phyloP scores from a whole-genome alignment of 2,888 invertebrate genomes.

The Bhutanitis thaidina region DNA sequence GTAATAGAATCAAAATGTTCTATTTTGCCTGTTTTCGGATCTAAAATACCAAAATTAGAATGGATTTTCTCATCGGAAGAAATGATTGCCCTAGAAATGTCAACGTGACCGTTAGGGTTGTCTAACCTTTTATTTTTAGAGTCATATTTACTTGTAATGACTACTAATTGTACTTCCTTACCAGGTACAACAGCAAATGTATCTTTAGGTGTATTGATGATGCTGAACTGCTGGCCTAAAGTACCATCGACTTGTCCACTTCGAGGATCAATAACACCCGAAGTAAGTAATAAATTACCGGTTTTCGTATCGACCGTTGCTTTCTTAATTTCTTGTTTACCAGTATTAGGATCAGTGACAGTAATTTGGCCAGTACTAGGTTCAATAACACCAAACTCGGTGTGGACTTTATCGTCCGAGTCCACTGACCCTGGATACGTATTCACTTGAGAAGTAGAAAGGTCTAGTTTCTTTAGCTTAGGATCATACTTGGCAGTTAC shows the following conservation, averaged over 20 bases:
- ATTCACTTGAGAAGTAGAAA: conserved; percentile 72
- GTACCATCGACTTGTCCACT: conserved; percentile 75
- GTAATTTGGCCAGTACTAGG: conserved; percentile 79
- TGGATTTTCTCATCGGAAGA: conserved; percentile 67
- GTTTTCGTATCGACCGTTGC: conserved; percentile 83
- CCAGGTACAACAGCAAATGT: conserved; percentile 58
- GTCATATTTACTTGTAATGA: conserved; percentile 79
- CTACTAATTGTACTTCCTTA: conserved; percentile 72
- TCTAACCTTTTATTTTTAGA: conserved; percentile 76
- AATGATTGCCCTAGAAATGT: conserved; percentile 68
- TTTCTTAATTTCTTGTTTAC: conserved; percentile 82
- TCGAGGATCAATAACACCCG: conserved; percentile 79
- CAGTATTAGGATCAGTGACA: conserved; percentile 80
- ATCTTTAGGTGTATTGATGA: conserved; percentile 66
- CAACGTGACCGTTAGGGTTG: conserved; percentile 73
- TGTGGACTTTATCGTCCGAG: conserved; percentile 76
- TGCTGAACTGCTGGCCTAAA: conserved; percentile 78
- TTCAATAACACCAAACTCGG: conserved; percentile 79
- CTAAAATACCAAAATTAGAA: conserved; percentile 74
- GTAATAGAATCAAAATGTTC: conserved; percentile 77
- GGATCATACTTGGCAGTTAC: conserved; percentile 81
- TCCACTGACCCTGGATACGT: conserved; percentile 59
- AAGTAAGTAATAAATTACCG: conserved; percentile 78
- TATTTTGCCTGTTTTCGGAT: conserved; percentile 76
- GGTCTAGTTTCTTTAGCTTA: conserved; percentile 71